These are phyloP conservation scores for Botia kubotai DNA, from an alignment of 2,797 vertebrate species.

Conservation along the genomic window DNA sequence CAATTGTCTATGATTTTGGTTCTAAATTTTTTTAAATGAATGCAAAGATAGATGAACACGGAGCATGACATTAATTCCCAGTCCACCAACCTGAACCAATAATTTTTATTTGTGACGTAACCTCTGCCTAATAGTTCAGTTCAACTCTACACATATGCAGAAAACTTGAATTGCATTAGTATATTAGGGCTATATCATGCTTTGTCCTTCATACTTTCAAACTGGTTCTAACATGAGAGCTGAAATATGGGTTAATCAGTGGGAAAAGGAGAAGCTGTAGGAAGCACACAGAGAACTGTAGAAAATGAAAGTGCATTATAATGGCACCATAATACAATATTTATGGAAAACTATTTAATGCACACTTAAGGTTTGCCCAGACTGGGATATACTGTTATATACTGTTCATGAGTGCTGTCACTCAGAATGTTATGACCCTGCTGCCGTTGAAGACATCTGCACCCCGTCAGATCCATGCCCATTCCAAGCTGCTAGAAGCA, in stretches of 20 bases:
- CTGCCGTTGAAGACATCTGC: slow-evolving; percentile 1
- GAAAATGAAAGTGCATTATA: slow-evolving; percentile 36
- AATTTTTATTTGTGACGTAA: neutral
- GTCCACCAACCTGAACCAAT: no score
- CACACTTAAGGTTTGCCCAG: slow-evolving; percentile 10
- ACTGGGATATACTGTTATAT: no score
- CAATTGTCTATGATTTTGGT: no score
- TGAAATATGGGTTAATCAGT: neutral
- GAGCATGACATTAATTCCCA: no score
- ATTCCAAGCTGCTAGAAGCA: slow-evolving; percentile 1
- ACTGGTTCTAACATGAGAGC: neutral
- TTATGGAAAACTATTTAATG: slow-evolving; percentile 36
- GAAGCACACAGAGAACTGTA: slow-evolving; percentile 12
- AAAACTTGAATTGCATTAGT: neutral
- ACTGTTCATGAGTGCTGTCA: neutral
- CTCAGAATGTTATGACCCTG: neutral
- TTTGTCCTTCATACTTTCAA: neutral
- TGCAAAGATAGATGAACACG: no score
- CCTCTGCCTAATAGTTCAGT: neutral
- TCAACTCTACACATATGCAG: neutral
- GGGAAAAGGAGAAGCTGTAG: neutral
- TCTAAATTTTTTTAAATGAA: no score
- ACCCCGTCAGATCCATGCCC: neutral
- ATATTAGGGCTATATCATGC: neutral
- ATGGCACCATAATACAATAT: slow-evolving; percentile 49